Base-by-base conservation (phyloP, 1,140 invertebrate genomes). In the Drosophila pseudoananassae region DNA sequence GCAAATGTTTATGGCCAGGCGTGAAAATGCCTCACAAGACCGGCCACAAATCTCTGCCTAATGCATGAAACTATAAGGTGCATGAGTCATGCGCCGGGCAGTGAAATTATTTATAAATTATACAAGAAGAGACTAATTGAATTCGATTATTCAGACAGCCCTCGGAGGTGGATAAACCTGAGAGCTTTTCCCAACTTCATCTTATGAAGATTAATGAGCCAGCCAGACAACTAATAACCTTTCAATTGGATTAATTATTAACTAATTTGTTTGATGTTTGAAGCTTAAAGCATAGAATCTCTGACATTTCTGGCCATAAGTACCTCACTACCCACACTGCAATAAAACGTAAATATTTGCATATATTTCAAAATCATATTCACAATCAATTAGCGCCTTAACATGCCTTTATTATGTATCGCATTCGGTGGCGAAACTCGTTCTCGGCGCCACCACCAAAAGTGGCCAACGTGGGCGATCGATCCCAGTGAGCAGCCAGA, bases 401-500 rank as follows among this genome's bases (percentile, higher is more conserved):
- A 75, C 59, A 64, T 75, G 71, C 12, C 33, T 75, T 75, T 47
- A 74, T 57, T 74, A 75, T 74, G 71, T 69, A 69, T 69, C 65
- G 47, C 63, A 69, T 64, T 75, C 52, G 51, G 74, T 47, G 70
- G 31, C 17, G 8, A 56, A 75, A 75, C 71, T 50, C 40, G 71
- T 75, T 74, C 71, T 75, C 71, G 53, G 71, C 71, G 71, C 70
- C 71, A 75, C 57, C 57, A 57, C 71, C 71, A 75, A 75, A 71
- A 74, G 52, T 56, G 63, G 59, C 49, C n/a, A 54, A 49, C 71
- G 71, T 75, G 71, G 71, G 71, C 71, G 71, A 64, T 73, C 46
- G 20, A 20, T 20, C 53, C 23, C 20, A 68, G 45, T 36, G 31
- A 25, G 51, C 36, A 40, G 31, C 17, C 45, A 52, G 45, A 33